Conservation (phyloP, 2,113 vertebrate genomes). For the Lucifuga dentata region DNA sequence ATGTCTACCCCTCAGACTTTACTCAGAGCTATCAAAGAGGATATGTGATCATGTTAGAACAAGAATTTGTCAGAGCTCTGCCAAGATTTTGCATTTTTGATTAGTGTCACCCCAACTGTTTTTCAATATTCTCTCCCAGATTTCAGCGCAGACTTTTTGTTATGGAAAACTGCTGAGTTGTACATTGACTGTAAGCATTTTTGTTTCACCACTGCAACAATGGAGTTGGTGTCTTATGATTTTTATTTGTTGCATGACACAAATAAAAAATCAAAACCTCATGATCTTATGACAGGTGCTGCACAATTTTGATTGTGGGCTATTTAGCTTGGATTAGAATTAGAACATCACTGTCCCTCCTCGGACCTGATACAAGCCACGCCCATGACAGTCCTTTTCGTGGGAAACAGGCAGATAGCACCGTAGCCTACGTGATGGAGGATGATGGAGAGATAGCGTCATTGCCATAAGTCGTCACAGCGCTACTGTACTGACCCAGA, state of each 20-base stretch:
- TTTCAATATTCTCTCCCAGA: background rate
- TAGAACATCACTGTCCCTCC: background rate
- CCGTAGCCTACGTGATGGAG: slow-evolving; percentile 55
- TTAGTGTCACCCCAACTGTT: background rate
- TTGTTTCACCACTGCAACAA: too few relatives aligned
- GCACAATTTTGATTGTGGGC: too few relatives aligned
- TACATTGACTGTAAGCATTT: too few relatives aligned
- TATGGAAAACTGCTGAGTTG: too few relatives aligned
- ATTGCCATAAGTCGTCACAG: slow-evolving; percentile 34
- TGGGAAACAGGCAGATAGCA: slow-evolving; percentile 49
- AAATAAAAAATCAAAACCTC: too few relatives aligned
- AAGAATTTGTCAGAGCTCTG: slow-evolving; percentile 46
- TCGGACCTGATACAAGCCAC: slow-evolving; percentile 28
- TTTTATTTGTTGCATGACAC: too few relatives aligned
- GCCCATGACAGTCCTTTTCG: slow-evolving; percentile 30
- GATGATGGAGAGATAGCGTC: slow-evolving; percentile 31
- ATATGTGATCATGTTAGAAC: slow-evolving; percentile 59
- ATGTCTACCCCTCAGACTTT: slow-evolving; percentile 29
- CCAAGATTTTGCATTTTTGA: slow-evolving; percentile 25
- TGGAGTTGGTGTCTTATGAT: too few relatives aligned
- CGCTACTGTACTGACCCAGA: background rate
- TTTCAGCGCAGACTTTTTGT: too few relatives aligned
- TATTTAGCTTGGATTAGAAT: too few relatives aligned
- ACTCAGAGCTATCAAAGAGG: slow-evolving; percentile 49
- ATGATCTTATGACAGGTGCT: too few relatives aligned